Percentiles rank a stretch among this genome's conserved stretches.
Evolutionary conservation across 2,797 vertebrate genomes (phyloP).

Genomic region (Balearica regulorum): DNA sequence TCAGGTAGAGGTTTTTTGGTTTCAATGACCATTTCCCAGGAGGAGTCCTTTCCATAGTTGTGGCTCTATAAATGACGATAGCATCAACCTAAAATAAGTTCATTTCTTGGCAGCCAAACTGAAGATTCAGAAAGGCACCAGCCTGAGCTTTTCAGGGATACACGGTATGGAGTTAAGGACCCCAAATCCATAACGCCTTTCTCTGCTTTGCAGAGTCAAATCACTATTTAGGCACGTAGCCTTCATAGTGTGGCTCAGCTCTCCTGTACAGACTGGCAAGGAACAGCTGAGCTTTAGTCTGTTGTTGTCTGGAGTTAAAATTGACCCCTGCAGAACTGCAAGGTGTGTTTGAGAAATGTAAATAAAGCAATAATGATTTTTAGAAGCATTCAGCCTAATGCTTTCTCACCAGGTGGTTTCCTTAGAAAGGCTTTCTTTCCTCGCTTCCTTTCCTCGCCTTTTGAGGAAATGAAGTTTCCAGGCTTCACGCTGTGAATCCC

Average conservation of each 20-base stretch:
- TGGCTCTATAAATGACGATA: background rate
- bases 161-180: background rate
- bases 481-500: background rate
- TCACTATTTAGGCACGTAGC: background rate
- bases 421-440: background rate
- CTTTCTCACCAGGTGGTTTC: background rate
- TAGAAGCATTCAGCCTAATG: background rate
- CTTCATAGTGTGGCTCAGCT: background rate
- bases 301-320: background rate
- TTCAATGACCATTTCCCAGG: background rate
- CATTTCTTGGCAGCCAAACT: background rate
- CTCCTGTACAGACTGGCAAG: background rate
- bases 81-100: background rate
- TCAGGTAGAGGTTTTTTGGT: background rate
- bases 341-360: background rate
- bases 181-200: background rate
- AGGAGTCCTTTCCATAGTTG: background rate
- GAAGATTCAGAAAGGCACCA: background rate
- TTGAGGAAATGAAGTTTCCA: background rate
- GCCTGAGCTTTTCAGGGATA: background rate
- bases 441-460: background rate
- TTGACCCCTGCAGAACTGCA: background rate
- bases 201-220: background rate
- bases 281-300: background rate
- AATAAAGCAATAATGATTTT: background rate